A percentile compares a stretch with the other conserved stretches of the same genome.
phyloP scores from a whole-genome alignment of 2,113 vertebrate genomes.

The Malurus elegans region DNA sequence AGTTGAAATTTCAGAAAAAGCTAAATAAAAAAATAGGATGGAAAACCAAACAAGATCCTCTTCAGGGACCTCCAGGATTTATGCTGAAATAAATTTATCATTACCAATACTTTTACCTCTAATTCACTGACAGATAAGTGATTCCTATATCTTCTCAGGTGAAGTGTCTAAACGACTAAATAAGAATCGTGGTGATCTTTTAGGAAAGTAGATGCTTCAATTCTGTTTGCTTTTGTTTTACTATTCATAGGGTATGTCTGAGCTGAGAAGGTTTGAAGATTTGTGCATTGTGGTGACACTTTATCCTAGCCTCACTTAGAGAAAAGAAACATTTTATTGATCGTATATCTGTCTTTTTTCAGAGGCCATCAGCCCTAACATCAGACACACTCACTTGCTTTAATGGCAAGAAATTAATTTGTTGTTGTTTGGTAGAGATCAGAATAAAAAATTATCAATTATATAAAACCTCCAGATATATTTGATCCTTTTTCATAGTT shows the following conservation, averaged over 20 bases:
- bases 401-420: neutral
- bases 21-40: neutral
- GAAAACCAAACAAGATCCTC: neutral
- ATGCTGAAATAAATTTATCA: neutral
- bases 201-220: neutral
- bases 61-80: neutral
- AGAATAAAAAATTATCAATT: neutral
- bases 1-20: neutral
- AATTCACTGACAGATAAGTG: neutral
- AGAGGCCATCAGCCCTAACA: neutral
- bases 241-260: neutral
- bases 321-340: slow-evolving; percentile 8
- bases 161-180: neutral
- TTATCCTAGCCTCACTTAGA: neutral
- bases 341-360: neutral
- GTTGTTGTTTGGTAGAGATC: neutral
- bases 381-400: neutral
- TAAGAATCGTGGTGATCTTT: neutral
- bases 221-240: slow-evolving; percentile 1
- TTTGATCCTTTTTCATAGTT: neutral
- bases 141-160: neutral
- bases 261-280: slow-evolving; percentile 8
- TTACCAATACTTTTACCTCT: neutral
- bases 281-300: neutral
- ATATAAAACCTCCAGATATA: neutral